Conservation (phyloP, 1,140 invertebrate genomes). For the Rhynchophorus ferrugineus region DNA sequence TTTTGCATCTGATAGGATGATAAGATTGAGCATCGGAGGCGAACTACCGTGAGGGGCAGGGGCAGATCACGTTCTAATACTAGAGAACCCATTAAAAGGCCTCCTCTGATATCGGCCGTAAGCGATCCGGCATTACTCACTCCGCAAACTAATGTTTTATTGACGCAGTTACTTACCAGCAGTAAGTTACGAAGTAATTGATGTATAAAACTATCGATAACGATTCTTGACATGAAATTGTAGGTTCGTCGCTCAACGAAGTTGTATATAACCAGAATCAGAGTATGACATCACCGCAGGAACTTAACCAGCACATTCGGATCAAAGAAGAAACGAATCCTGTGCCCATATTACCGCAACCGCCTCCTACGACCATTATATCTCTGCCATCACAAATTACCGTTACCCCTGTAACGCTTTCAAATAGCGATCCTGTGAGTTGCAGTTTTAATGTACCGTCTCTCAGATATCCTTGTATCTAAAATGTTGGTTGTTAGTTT, state of each 20-base stretch:
- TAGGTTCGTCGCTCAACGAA: conserved; percentile 9
- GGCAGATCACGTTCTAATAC: conserved; percentile 36
- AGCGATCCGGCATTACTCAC: conserved; percentile 49
- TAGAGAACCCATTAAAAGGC: conserved; percentile 40
- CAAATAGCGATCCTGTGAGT: conserved; percentile 32
- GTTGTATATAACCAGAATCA: conserved; percentile 17
- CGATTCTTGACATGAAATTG: conserved; percentile 7
- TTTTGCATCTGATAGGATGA: too few relatives aligned
- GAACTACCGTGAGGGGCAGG: conserved; percentile 26
- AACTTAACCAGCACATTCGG: conserved; percentile 16
- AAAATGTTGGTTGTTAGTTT: conserved; percentile 13
- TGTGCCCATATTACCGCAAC: conserved; percentile 30
- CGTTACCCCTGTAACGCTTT: conserved; percentile 34
- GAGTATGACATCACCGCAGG: conserved; percentile 12
- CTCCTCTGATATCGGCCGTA: conserved; percentile 48
- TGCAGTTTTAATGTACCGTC: too few relatives aligned
- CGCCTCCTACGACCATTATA: conserved; percentile 36
- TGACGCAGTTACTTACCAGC: conserved; percentile 56
- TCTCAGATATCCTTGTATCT: too few relatives aligned
- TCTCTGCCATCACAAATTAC: conserved; percentile 40
- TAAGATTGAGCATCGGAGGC: conserved; percentile 22
- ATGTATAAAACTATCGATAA: too few relatives aligned
- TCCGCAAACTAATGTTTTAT: conserved; percentile 49
- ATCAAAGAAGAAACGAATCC: conserved; percentile 33
- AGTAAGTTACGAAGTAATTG: conserved; percentile 28